Base-by-base conservation (phyloP, 2,113 vertebrate genomes). In the Felis chaus region DNA sequence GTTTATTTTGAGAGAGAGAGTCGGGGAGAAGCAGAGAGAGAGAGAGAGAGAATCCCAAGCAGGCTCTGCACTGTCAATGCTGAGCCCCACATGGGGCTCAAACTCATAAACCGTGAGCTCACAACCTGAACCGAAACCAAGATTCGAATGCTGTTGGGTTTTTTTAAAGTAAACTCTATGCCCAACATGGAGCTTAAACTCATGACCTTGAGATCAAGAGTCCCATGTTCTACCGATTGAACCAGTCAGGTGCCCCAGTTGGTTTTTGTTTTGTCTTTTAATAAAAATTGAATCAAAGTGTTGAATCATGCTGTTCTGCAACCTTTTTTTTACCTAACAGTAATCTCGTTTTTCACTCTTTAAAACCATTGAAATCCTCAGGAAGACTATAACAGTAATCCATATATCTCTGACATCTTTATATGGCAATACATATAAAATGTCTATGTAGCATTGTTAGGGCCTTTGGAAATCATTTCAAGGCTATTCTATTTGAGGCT, bases 391-490 rank as follows among this genome's bases (percentile, higher is more conserved):
- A 76, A 33, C 4, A 61, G 33, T 76, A 45, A 82, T 41, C 69
- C 4, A 31, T 78, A 13, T 76, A 83, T 83, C 74, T 91, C 39
- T 61, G 82, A 69, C 76, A 76, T 88, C 48, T 91, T 94, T 73
- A 86, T 85, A 41, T 96, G 48, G 81, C 55, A 57, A n/a, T 87
- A 87, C 39, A 81, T 74, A 36, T 18, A 65, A 45, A 41, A 89
- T 14, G 15, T 19, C 41, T 84, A 53, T 63, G 31, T 71, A 95
- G 25, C 21, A 69, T 14, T 84, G 29, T 71, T 78, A 76, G 69
- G 63, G 66, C 63, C n/a, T 84, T 89, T 84, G 50, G 18, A 92
- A 83, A 97, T 23, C 27, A 36, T 79, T 89, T 97, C 39, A 36
- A 92, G n/a, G n/a, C 39, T 93, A 33, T 57, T 80, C 66, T 89